Evolutionary conservation across 2,113 vertebrate genomes (phyloP).

Genomic region (Oreocharis arfaki): DNA sequence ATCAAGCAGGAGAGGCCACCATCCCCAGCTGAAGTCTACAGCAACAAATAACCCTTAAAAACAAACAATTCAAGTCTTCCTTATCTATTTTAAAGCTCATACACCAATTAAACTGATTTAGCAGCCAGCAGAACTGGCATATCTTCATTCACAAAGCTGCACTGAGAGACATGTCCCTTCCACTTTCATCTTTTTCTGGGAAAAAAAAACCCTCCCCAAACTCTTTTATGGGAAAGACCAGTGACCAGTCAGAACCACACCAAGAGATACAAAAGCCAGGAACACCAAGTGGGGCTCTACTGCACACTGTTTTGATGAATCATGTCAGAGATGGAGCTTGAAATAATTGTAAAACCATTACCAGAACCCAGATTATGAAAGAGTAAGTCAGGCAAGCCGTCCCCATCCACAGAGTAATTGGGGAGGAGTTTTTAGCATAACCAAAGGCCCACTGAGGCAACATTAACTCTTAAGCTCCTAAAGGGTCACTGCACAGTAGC

Average conservation of each 20-base stretch:
- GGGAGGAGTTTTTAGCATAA: conserved; percentile 31
- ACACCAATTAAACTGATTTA: neutral
- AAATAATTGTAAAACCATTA: conserved; percentile 59
- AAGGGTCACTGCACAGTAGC: conserved; percentile 34
- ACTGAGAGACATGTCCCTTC: conserved; percentile 12
- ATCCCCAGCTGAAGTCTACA: neutral
- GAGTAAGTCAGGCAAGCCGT: conserved; percentile 11
- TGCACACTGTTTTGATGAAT: conserved; percentile 32
- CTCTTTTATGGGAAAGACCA: neutral
- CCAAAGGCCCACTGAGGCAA: conserved; percentile 47
- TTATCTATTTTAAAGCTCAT: neutral
- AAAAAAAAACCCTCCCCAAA: conserved; percentile 45
- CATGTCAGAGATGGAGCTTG: conserved; percentile 27
- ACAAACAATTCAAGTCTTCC: neutral
- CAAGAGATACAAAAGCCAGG: conserved; percentile 46
- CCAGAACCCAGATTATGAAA: conserved; percentile 59
- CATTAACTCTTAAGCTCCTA: conserved; percentile 32
- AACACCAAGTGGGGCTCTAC: conserved; percentile 7
- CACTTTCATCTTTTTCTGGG: conserved; percentile 30
- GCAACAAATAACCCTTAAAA: neutral
- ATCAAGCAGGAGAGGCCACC: neutral
- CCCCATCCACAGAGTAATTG: neutral
- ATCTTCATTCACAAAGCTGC: conserved; percentile 32
- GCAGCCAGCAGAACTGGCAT: neutral
- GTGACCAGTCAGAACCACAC: conserved; percentile 32